Evolutionary conservation across 2,797 vertebrate species (phyloP), one percentile per base, ranked within the genome.

Genomic region (Crotalus adamanteus): DNA sequence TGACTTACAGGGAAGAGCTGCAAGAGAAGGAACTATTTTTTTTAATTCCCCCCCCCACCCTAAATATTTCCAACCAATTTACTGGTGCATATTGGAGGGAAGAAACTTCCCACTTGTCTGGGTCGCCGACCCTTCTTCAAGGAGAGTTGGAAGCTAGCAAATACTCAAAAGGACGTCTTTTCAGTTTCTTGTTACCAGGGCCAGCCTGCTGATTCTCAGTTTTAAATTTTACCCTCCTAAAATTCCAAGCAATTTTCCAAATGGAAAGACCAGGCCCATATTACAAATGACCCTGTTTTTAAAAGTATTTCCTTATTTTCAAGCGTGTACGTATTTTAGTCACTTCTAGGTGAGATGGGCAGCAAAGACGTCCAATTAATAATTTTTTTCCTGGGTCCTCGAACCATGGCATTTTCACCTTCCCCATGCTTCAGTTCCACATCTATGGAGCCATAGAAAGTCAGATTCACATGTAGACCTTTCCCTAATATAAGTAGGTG

Each of bases 101-200:
- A 0, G n/a, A 88, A 91, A 26, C 11, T 14, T 93, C 28, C 28
- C 0, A 5, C 0, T 83, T 94, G 93, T 93, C 91, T 87, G 56
- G 26, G 60, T 28, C 9, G 9, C 51, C 9, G 51, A 8, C 8
- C 73, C 53, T 47, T 90, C 91, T 88, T 85, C n/a, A 92, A 94
- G 93, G 20, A 37, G 92, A 53, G 51, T 55, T 61, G 0, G 89
- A 94, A 86, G 93, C 95, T 89, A 96, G 93, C 90, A 60, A 3
- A 95, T 93, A 78, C 87, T 94, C 37, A 83, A 63, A 28, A 93
- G 83, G 12, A 42, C 91, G 86, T 42, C 87, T 86, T 89, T 94
- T 60, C 53, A 89, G 63, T 93, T 94, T 60, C 92, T 91, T 92
- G 20, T n/a, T 31, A 16, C 47, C 14, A 42, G 91, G 92, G 85